These are phyloP conservation scores for Thera britannica DNA, from an alignment of 2,888 invertebrate genomes.

Conservation along the genomic window DNA sequence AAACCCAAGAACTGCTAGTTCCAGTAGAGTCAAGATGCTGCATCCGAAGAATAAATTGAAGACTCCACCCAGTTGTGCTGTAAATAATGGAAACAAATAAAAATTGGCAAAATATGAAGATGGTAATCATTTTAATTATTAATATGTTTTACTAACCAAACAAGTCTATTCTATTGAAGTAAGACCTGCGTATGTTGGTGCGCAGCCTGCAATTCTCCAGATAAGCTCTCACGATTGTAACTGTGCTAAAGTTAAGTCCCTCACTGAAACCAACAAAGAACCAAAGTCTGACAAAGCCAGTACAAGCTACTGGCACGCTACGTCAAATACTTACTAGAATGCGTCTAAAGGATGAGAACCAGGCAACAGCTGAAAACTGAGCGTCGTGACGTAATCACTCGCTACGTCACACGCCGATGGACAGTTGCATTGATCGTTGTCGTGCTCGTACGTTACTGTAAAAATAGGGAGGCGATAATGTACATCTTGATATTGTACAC, in stretches of 20 bases:
- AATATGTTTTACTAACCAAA: slow-evolving; percentile 51
- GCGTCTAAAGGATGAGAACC: slow-evolving; percentile 44
- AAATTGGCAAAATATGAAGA: neutral
- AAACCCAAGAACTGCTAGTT: slow-evolving; percentile 50
- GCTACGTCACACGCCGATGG: slow-evolving; percentile 55
- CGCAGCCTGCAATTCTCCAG: slow-evolving; percentile 43
- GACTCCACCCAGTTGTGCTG: slow-evolving; percentile 73
- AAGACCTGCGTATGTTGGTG: slow-evolving; percentile 48
- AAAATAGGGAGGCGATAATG: no score
- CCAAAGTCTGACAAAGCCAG: no score
- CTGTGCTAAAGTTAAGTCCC: slow-evolving; percentile 51
- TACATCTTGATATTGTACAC: no score
- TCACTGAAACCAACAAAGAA: slow-evolving; percentile 47
- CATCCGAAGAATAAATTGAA: slow-evolving; percentile 74
- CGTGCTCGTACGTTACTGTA: slow-evolving; percentile 46
- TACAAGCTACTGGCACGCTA: no score
- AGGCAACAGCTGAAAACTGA: slow-evolving; percentile 43
- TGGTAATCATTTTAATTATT: neutral
- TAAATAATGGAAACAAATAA: slow-evolving; percentile 35
- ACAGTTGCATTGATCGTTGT: slow-evolving; percentile 50
- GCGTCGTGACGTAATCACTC: slow-evolving; percentile 29
- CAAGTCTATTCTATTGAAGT: slow-evolving; percentile 51
- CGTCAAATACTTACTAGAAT: slow-evolving; percentile 44
- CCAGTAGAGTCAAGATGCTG: slow-evolving; percentile 67
- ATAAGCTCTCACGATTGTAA: slow-evolving; percentile 56